A percentile compares a stretch with the other conserved stretches of the same genome.
Conservation (phyloP, 2,797 vertebrate genomes). For the Prunella strophiata region DNA sequence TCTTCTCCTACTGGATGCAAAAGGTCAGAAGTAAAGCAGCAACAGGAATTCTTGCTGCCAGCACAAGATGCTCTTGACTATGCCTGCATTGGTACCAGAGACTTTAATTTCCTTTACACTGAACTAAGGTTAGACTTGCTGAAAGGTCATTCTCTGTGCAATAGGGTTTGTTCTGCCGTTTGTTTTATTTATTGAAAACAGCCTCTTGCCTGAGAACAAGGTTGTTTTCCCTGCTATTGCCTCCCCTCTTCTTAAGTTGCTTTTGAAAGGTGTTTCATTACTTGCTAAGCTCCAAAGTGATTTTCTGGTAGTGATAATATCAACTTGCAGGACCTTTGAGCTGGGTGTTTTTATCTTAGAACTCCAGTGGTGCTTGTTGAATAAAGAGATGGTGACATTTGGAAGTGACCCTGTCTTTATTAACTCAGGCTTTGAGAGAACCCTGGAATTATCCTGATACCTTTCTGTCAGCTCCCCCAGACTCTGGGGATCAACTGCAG, state of each 20-base stretch:
- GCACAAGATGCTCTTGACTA: conserved; percentile 39
- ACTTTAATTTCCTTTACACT: conserved; percentile 64
- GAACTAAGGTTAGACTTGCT: conserved; percentile 38
- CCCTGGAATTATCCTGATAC: not conserved
- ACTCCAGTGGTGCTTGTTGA: not conserved
- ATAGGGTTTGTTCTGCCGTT: conserved; percentile 33
- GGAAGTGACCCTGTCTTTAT: conserved; percentile 45
- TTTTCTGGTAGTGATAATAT: conserved; percentile 49
- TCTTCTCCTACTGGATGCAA: not conserved
- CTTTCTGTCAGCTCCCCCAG: not conserved
- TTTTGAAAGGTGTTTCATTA: conserved; percentile 67
- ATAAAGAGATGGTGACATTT: conserved; percentile 28
- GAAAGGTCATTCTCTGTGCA: conserved; percentile 64
- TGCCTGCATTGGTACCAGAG: conserved; percentile 29
- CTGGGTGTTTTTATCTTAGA: not conserved
- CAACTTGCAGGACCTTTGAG: conserved; percentile 31
- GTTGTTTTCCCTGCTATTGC: conserved; percentile 22
- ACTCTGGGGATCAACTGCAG: not conserved
- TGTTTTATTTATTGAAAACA: conserved; percentile 64
- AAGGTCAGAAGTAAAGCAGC: conserved; percentile 59
- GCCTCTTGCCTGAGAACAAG: not conserved
- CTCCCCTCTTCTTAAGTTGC: not conserved
- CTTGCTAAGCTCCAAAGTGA: conserved; percentile 47
- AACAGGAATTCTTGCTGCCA: conserved; percentile 49
- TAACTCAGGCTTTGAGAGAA: conserved; percentile 6